A percentile compares a stretch with the other conserved stretches of the same genome.
Evolutionary conservation across 2,888 invertebrate species (phyloP).

Genomic region (Drosophila rubida): DNA sequence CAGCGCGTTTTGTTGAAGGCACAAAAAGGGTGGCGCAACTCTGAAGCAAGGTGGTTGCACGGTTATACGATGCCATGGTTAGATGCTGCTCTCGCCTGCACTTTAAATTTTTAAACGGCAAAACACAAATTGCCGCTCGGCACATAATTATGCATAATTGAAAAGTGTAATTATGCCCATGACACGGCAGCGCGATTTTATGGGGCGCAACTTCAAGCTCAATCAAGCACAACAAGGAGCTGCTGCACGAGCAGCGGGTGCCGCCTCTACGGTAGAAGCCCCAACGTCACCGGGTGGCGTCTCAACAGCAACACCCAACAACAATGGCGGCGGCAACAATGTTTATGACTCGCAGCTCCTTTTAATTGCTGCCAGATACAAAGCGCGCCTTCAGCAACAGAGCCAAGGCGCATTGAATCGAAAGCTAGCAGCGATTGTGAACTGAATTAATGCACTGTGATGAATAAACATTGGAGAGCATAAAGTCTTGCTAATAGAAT

Average conservation of each 20-base stretch:
- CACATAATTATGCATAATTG: slow-evolving; percentile 78
- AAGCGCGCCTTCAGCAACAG: slow-evolving; percentile 2
- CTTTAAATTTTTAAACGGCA: slow-evolving; percentile 69
- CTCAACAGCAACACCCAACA: not conserved
- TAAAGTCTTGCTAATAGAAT: too few relatives aligned
- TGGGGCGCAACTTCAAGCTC: slow-evolving; percentile 66
- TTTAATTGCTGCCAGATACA: slow-evolving; percentile 66
- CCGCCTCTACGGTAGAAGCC: slow-evolving; percentile 7
- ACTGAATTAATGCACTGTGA: not conserved
- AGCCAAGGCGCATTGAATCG: not conserved
- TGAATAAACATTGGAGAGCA: not conserved
- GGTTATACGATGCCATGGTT: too few relatives aligned
- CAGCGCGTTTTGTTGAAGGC: slow-evolving; percentile 1
- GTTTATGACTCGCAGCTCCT: slow-evolving; percentile 59
- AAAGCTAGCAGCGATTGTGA: not conserved
- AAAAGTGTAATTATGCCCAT: slow-evolving; percentile 71
- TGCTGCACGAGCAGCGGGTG: not conserved
- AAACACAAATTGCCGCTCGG: slow-evolving; percentile 63
- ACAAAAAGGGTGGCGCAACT: not conserved
- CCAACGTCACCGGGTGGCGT: not conserved
- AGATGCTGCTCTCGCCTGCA: slow-evolving; percentile 33
- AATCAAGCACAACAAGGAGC: slow-evolving; percentile 46
- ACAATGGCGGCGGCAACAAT: slow-evolving; percentile 26
- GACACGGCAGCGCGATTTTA: slow-evolving; percentile 52
- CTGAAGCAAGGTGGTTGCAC: not conserved